Base-by-base conservation (phyloP, 2,113 vertebrate genomes). In the Lathamus discolor region DNA sequence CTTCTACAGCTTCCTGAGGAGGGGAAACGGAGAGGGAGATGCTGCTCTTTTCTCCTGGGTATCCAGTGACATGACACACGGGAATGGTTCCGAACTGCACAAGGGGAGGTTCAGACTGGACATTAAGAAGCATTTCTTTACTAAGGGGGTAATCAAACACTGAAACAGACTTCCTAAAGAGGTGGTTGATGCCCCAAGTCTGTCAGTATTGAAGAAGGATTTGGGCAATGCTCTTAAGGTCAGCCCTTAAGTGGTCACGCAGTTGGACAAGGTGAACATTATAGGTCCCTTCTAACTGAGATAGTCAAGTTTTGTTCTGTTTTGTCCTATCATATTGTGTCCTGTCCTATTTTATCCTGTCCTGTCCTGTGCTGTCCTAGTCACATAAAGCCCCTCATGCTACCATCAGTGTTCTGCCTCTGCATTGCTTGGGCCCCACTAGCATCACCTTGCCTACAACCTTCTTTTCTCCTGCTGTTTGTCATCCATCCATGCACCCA, bases 361-460 rank as follows among this genome's bases (percentile, higher is more conserved):
- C 48, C 37, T 54, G 25, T 39, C 25, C 49, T 59, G 7, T 63
- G 15, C 44, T 54, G 37, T 35, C 52, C 51, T n/a, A 37, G 17
- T 67, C 63, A 12, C 5, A 52, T 5, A 3, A 49, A 86, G 1
- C 3, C 10, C 3, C 13, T 81, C 31, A 9, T 33, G 9, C 6
- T 82, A 29, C 37, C 1, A 0, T 41, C 43, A 55, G 14, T n/a
- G 18, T 3, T 61, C 5, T 64, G 82, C 28, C 61, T 17, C 6
- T 83, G 41, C 18, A 22, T 1, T 0, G 1, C 11, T 74, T 51
- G 55, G 22, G 12, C 27, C 18, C 7, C 0, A 0, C 8, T 62
- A 31, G 2, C 25, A 25, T 57, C 14, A 41, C 27, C 14, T 70
- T 76, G 19, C 28, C 25, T 89, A 19, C 17, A 37, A 11, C 9